These are phyloP conservation scores for Trochalopteron elliotii DNA, from an alignment of 2,113 vertebrate species.

Conservation along the genomic window DNA sequence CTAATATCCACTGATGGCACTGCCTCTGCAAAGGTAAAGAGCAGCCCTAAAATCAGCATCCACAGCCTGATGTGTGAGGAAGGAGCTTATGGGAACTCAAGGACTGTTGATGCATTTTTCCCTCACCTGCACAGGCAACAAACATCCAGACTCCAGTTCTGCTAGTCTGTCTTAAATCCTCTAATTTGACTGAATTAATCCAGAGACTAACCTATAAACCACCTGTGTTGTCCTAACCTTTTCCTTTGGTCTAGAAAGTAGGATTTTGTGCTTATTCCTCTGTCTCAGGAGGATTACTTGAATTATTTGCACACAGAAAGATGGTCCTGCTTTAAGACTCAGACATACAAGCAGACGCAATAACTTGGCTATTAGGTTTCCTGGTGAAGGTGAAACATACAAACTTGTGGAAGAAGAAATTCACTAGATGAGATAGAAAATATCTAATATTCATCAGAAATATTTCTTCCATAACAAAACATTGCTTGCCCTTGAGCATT, in stretches of 20 bases:
- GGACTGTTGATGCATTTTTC: neutral
- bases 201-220: neutral
- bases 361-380: neutral
- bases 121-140: neutral
- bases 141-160: neutral
- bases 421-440: neutral
- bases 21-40: neutral
- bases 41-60: neutral
- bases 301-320: neutral
- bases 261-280: neutral
- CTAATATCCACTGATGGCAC: neutral
- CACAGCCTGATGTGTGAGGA: fast-evolving
- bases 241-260: neutral
- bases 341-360: neutral
- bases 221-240: neutral
- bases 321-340: neutral
- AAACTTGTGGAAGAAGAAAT: neutral
- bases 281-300: neutral
- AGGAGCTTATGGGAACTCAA: neutral
- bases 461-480: neutral
- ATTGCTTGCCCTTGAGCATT: neutral
- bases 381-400: neutral
- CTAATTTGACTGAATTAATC: neutral
- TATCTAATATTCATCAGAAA: neutral
- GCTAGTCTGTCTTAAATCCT: neutral